These are phyloP conservation scores for Habropoda laboriosa DNA, from an alignment of 1,140 invertebrate genomes.

Conservation along the genomic window DNA sequence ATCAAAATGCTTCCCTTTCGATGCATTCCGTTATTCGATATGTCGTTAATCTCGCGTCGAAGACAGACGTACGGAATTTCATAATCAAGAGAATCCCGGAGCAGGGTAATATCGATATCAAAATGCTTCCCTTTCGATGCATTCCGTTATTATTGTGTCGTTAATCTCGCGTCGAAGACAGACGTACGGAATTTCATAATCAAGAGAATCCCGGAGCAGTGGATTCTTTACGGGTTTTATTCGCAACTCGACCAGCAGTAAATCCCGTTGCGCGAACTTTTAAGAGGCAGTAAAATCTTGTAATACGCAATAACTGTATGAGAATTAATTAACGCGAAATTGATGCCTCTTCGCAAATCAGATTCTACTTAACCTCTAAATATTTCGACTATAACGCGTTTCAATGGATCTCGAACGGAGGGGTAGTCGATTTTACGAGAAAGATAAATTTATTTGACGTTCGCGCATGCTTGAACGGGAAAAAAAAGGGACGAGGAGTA, in stretches of 20 bases:
- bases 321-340: slow-evolving; percentile 26
- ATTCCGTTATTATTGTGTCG: slow-evolving; percentile 7
- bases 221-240: slow-evolving; percentile 15
- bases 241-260: slow-evolving; percentile 5
- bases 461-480: no score
- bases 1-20: slow-evolving; percentile 2
- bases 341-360: slow-evolving; percentile 14
- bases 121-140: neutral
- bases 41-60: slow-evolving; percentile 1
- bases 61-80: neutral
- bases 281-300: slow-evolving; percentile 12
- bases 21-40: neutral
- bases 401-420: neutral
- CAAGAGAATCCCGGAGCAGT: neutral
- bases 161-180: neutral
- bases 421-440: neutral
- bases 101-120: neutral
- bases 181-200: slow-evolving; percentile 19
- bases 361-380: neutral
- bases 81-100: slow-evolving; percentile 10
- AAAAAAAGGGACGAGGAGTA: no score
- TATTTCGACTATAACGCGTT: neutral
- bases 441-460: neutral
- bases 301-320: slow-evolving; percentile 30
- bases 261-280: slow-evolving; percentile 19